Conservation (phyloP, 2,113 vertebrate species). For the Hippocampus abdominalis region DNA sequence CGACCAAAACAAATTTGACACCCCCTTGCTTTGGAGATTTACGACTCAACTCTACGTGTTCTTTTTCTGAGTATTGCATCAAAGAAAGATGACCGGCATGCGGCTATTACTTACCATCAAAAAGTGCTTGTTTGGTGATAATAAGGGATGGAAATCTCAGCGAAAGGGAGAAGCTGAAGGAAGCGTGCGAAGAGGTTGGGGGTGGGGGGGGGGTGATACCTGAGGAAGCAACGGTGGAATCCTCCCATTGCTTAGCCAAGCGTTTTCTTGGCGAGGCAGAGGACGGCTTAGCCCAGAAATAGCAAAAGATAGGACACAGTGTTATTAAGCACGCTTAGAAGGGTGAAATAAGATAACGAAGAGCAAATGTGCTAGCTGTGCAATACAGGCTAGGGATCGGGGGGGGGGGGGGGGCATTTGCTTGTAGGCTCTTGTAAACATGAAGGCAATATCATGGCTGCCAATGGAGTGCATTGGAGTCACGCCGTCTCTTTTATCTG, state of each 20-base stretch:
- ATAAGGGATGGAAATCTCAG: slow-evolving; percentile 71
- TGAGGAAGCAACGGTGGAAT: slow-evolving; percentile 62
- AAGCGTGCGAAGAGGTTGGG: not conserved
- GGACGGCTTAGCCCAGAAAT: slow-evolving; percentile 65
- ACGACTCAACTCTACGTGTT: not conserved
- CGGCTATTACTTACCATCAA: slow-evolving; percentile 74
- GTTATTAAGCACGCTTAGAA: slow-evolving; percentile 61
- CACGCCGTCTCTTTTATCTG: slow-evolving; percentile 17
- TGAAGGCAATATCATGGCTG: slow-evolving; percentile 29
- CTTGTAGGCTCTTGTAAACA: slow-evolving; percentile 34
- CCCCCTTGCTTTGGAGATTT: not conserved
- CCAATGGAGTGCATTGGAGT: not conserved
- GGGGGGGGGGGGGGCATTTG: slow-evolving; percentile 9
- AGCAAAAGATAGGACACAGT: slow-evolving; percentile 58
- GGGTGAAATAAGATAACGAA: slow-evolving; percentile 59
- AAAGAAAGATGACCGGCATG: slow-evolving; percentile 66
- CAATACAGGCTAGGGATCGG: slow-evolving; percentile 41
- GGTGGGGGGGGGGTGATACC: slow-evolving; percentile 53
- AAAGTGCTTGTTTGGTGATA: slow-evolving; percentile 75
- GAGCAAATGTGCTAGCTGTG: slow-evolving; percentile 62
- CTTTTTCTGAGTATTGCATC: not conserved
- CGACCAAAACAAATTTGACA: no score
- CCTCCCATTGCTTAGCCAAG: slow-evolving; percentile 67
- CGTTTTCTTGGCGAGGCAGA: slow-evolving; percentile 59
- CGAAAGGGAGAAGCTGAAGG: slow-evolving; percentile 45